These are phyloP conservation scores for Hormaphis cornu DNA, from an alignment of 1,140 invertebrate genomes.

Conservation along the genomic window DNA sequence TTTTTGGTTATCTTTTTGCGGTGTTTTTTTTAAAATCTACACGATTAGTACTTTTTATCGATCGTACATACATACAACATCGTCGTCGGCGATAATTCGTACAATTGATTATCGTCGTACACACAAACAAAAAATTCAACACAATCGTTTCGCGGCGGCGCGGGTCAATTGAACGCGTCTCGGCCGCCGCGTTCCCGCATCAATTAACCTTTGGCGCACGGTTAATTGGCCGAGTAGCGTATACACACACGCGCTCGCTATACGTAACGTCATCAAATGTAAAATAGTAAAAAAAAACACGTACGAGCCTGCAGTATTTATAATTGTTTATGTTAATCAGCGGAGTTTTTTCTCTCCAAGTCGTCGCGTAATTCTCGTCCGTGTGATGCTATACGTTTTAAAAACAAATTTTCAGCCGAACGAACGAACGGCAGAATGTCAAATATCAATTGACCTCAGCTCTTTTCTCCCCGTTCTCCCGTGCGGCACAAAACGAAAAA, in stretches of 20 bases:
- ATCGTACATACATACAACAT: too few relatives aligned
- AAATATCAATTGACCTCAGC: slow-evolving; percentile 32
- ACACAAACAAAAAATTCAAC: not conserved
- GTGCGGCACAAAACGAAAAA: not conserved
- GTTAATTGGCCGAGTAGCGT: slow-evolving; percentile 23
- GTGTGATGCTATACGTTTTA: too few relatives aligned
- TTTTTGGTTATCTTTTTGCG: too few relatives aligned
- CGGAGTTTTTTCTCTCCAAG: not conserved
- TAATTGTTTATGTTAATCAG: slow-evolving; percentile 21
- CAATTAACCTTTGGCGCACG: slow-evolving; percentile 29
- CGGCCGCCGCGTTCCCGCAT: slow-evolving; percentile 26
- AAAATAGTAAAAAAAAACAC: too few relatives aligned
- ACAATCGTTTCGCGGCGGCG: slow-evolving; percentile 3
- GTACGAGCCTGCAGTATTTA: not conserved
- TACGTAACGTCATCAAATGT: too few relatives aligned
- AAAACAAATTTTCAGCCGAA: too few relatives aligned
- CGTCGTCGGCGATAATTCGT: too few relatives aligned
- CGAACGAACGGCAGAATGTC: slow-evolving; percentile 12
- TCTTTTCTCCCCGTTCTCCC: not conserved
- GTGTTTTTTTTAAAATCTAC: too few relatives aligned
- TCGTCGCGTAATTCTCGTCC: too few relatives aligned
- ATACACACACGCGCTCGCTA: not conserved
- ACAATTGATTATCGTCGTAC: not conserved
- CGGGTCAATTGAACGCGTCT: slow-evolving; percentile 30
- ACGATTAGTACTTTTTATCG: too few relatives aligned